Base-by-base conservation (phyloP, 2,888 invertebrate species). In the Apamea monoglypha region DNA sequence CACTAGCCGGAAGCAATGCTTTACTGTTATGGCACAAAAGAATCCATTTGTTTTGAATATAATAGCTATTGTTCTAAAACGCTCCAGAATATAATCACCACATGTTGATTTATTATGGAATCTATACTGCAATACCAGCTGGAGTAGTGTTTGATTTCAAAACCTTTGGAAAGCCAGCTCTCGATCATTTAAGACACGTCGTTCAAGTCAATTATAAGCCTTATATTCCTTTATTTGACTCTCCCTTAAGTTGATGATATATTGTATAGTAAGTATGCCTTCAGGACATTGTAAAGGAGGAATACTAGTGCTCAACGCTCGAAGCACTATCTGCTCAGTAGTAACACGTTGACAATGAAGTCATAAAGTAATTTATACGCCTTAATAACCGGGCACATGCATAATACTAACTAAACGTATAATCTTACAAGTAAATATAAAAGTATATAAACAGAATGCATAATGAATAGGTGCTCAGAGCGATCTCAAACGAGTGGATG, bases 61-160 rank as follows among this genome's bases (percentile, higher is more conserved):
- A 96, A 96, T 96, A 92, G 96, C 95, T 91, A 96, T 96, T 96
- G 96, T 96, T 96, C 94, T 93, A 93, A 89, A 89, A 92, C 92
- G 92, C 91, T 93, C 94, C 83, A 91, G 92, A 95, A 95, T 93
- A 93, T 95, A 95, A 95, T 95, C 92, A 92, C 93, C 94, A 94
- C 93, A 94, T 94, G 94, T 94, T 95, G 94, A 96, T 96, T 96
- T 96, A 96, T 95, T 83, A 72, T 86, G 87, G 87, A 82, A 82
- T 86, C 74, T 82, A 66, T 75, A 77, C 77, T 68, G 74, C 69
- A 86, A 78, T 78, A 80, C 67, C 75, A 78, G 74, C 75, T 88
- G 73, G 69, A 72, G 72, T 82, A 67, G 67, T 72, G 70, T 81
- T 84, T 80, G 70, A 67, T 88, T 81, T 81, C 76, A 78, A 81